These are phyloP conservation scores for Melanotaenia duboulayi DNA, from an alignment of 2,113 vertebrate genomes.

Conservation along the genomic window DNA sequence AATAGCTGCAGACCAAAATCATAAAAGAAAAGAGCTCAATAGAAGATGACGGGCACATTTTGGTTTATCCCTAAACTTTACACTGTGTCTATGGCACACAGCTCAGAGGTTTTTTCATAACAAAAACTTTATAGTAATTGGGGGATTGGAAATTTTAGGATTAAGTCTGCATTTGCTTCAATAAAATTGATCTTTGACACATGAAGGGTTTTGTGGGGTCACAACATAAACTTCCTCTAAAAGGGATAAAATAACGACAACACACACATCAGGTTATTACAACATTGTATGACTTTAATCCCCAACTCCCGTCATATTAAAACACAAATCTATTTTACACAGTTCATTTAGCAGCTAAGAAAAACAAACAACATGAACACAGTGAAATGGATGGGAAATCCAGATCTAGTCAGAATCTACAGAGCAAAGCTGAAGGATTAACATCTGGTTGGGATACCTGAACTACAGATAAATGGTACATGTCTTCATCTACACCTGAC, in stretches of 20 bases:
- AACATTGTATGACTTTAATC: constrained; percentile 77
- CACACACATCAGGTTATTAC: constrained; percentile 48
- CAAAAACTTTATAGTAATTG: no score
- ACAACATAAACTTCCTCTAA: background rate
- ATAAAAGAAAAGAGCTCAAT: no score
- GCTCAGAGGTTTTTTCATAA: no score
- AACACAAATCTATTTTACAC: constrained; percentile 82
- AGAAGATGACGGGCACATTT: no score
- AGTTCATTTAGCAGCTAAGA: constrained; percentile 67
- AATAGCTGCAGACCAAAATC: no score
- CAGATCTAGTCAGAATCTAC: constrained; percentile 35
- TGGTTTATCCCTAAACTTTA: no score
- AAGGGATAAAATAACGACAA: constrained; percentile 10
- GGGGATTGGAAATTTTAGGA: no score
- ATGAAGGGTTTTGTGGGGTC: no score
- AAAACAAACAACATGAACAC: constrained; percentile 58
- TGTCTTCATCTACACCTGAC: constrained; percentile 5
- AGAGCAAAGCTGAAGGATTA: constrained; percentile 29
- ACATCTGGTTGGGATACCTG: background rate
- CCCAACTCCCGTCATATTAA: constrained; percentile 76
- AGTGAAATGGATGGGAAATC: constrained; percentile 35
- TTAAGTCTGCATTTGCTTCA: no score
- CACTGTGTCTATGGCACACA: no score
- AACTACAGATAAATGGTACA: constrained; percentile 14
- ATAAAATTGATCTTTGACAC: no score